phyloP scores from a whole-genome alignment of 2,113 vertebrate species.

The Notothenia rossii region DNA sequence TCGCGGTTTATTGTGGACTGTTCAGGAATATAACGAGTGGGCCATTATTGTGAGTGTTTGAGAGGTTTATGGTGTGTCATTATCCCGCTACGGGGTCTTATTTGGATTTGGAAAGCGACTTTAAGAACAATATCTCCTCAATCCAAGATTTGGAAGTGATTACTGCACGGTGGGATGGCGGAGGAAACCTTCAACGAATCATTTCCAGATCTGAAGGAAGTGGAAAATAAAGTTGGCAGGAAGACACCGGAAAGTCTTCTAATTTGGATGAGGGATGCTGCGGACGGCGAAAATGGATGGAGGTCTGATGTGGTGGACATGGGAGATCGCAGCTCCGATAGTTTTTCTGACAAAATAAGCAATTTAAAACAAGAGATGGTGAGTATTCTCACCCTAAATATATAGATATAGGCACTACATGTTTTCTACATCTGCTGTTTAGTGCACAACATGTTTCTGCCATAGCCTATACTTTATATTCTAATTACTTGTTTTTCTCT shows the following conservation, averaged over 20 bases:
- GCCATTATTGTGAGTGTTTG: background rate
- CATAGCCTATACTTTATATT: background rate
- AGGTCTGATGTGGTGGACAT: slow-evolving; percentile 39
- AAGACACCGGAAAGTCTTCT: slow-evolving; percentile 88
- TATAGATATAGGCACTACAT: background rate
- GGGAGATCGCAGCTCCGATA: slow-evolving; percentile 21
- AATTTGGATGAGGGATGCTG: slow-evolving; percentile 81
- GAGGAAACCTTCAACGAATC: slow-evolving; percentile 71
- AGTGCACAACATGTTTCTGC: slow-evolving; percentile 53
- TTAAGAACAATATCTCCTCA: slow-evolving; percentile 30
- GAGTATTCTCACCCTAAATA: slow-evolving; percentile 44
- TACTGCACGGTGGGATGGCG: slow-evolving; percentile 59
- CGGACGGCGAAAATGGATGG: slow-evolving; percentile 58
- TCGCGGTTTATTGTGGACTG: slow-evolving; percentile 27
- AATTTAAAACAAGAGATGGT: slow-evolving; percentile 89
- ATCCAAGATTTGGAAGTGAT: background rate
- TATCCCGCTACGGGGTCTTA: background rate
- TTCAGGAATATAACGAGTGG: slow-evolving; percentile 39
- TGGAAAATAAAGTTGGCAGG: slow-evolving; percentile 88
- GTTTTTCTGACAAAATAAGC: slow-evolving; percentile 85
- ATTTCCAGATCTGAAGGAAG: slow-evolving; percentile 84
- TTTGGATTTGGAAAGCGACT: slow-evolving; percentile 5
- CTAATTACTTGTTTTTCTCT: background rate
- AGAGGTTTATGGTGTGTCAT: background rate
- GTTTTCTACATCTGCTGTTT: background rate